These are phyloP conservation scores for Phanerotoma sp. DNA, from an alignment of 2,888 invertebrate genomes.

Conservation along the genomic window DNA sequence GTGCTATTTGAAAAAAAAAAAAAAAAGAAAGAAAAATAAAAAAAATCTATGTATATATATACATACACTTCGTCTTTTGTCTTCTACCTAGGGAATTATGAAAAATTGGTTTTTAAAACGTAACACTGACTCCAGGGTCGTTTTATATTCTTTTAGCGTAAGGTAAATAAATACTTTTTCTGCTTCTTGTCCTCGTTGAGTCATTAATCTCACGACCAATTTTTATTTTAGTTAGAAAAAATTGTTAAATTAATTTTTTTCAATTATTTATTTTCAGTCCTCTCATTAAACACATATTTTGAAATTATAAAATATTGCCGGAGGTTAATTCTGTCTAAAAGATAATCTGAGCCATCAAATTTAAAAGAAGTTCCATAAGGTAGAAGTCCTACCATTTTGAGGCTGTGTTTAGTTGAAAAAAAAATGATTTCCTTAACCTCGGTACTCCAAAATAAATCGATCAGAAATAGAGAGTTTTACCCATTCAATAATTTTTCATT, in stretches of 20 bases:
- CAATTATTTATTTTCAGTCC: not conserved
- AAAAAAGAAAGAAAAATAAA: not conserved
- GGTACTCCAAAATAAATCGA: too few species aligned
- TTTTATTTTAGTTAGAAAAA: conserved; percentile 16
- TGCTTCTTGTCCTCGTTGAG: conserved; percentile 5
- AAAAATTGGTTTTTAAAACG: conserved; percentile 28
- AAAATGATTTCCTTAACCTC: too few species aligned
- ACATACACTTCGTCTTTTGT: not conserved
- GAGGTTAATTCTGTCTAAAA: too few species aligned
- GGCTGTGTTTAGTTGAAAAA: too few species aligned
- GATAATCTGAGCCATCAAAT: too few species aligned
- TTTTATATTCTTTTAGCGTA: conserved; percentile 7
- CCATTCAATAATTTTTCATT: too few species aligned
- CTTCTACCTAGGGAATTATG: conserved; percentile 14
- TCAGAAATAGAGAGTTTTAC: too few species aligned
- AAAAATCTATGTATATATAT: not conserved
- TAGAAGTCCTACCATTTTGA: too few species aligned
- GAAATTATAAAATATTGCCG: too few species aligned
- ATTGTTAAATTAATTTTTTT: conserved; percentile 9
- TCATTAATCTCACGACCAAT: conserved; percentile 27
- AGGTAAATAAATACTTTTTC: conserved; percentile 18
- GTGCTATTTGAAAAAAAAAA: too few species aligned
- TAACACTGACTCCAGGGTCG: conserved; percentile 14
- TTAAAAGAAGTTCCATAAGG: too few species aligned
- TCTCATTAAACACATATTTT: too few species aligned